Evolutionary conservation across 2,113 vertebrate genomes (phyloP), one percentile per base, ranked within the genome.

Genomic region (Etheostoma cragini): DNA sequence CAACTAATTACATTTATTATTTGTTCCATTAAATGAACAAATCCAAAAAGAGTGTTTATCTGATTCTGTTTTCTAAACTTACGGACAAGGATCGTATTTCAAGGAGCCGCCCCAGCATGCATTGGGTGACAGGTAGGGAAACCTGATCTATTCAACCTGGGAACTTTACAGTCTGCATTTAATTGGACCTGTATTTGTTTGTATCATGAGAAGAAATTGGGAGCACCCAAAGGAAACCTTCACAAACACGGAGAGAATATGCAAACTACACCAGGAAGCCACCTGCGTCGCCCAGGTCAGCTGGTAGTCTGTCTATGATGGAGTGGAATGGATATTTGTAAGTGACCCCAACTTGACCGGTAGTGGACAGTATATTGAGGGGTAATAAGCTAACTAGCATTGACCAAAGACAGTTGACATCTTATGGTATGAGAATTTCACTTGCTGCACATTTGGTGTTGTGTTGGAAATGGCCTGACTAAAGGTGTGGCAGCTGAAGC

Each of bases 91-190:
- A 66, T 81, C 71, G 56, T 24, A 33, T 89, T 91, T 83, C 82
- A 45, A 60, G 26, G 24, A 71, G 58, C 62, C 33, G 67, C 62
- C n/a, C 83, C 76, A 84, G 80, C 47, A 68, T 86, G 72, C 80
- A 42, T 8, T 67, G 46, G 82, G 78, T 74, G 68, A 56, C 71
- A 63, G 35, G 22, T 50, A 70, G 81, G 78, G 69, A 86, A 87
- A 72, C 72, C 69, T 50, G 0, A 21, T 76, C 30, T 80, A 46
- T 65, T 83, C 63, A 72, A 89, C 84, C 72, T 85, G 84, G 77
- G 76, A 87, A 84, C 75, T 75, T 52, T 82, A 30, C 60, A 52
- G 76, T 71, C 47, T 69, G 69, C 30, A n/a, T 57, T 82, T 54
- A 45, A 81, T 67, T 69, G 73, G 67, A 74, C 53, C 69, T 68